phyloP scores from a whole-genome alignment of 2,888 invertebrate genomes.

The Drosophila percnosoma region DNA sequence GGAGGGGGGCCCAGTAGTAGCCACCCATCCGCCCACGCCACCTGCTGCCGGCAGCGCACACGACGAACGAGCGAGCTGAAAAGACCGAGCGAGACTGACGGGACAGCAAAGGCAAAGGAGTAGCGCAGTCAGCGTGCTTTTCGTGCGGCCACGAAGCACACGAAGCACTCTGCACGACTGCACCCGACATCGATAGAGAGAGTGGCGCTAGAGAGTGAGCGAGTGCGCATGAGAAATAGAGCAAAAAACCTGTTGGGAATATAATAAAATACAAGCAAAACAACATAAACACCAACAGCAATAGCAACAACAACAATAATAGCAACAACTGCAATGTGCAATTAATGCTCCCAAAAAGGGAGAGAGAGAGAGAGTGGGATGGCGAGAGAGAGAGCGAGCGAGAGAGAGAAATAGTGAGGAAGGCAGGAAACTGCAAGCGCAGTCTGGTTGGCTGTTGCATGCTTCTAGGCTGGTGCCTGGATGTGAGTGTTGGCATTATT shows the following conservation, averaged over 20 bases:
- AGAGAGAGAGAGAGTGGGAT: slow-evolving; percentile 4
- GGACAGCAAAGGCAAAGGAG: slow-evolving; percentile 71
- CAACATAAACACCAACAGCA: slow-evolving; percentile 63
- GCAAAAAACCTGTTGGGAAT: slow-evolving; percentile 55
- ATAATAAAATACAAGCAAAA: slow-evolving; percentile 79
- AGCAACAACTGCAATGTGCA: slow-evolving; percentile 73
- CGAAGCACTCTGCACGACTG: slow-evolving; percentile 29
- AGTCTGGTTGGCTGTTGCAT: slow-evolving; percentile 79
- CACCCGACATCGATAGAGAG: slow-evolving; percentile 35
- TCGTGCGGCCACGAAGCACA: slow-evolving; percentile 42
- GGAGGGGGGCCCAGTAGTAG: slow-evolving; percentile 5
- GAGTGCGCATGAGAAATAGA: slow-evolving; percentile 53
- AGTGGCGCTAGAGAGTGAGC: slow-evolving; percentile 30
- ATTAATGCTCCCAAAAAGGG: slow-evolving; percentile 64
- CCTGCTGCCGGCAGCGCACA: slow-evolving; percentile 64
- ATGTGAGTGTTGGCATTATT: slow-evolving; percentile 77
- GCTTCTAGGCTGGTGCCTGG: slow-evolving; percentile 57
- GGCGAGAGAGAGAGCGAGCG: slow-evolving; percentile 10
- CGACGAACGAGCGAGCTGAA: slow-evolving; percentile 79
- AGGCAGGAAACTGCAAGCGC: slow-evolving; percentile 49
- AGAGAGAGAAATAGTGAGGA: slow-evolving; percentile 20
- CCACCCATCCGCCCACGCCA: slow-evolving; percentile 43
- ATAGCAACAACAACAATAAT: slow-evolving; percentile 35
- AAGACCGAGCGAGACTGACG: slow-evolving; percentile 78
- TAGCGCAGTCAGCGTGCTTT: slow-evolving; percentile 48